A percentile compares a stretch with the other conserved stretches of the same genome.
phyloP scores from a whole-genome alignment of 2,113 vertebrate species.

The Notothenia coriiceps region DNA sequence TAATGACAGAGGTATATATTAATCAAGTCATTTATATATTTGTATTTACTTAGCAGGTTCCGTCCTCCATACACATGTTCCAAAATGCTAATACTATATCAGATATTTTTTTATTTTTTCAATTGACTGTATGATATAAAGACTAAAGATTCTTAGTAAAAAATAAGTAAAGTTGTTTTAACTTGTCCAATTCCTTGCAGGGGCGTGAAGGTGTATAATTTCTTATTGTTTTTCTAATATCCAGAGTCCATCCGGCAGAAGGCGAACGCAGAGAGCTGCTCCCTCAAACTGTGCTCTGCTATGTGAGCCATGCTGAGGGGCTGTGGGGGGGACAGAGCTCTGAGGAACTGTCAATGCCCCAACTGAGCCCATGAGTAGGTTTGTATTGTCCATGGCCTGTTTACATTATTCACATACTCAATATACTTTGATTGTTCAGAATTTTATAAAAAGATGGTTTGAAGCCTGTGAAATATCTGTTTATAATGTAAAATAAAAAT shows the following conservation, averaged over 20 bases:
- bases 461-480: neutral
- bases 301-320: constrained; percentile 82
- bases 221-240: constrained; percentile 37
- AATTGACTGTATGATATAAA: neutral
- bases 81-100: neutral
- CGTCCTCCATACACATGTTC: too few species aligned
- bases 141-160: neutral
- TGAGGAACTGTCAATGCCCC: neutral
- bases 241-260: constrained; percentile 91
- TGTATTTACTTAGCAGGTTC: too few species aligned
- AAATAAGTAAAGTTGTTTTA: neutral
- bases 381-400: neutral
- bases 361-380: neutral
- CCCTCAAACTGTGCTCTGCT: constrained; percentile 83
- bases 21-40: too few species aligned
- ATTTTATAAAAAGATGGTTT: neutral
- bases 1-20: too few species aligned
- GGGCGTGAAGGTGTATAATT: neutral
- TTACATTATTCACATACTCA: constrained; percentile 1
- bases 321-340: neutral
- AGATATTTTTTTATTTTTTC: neutral
- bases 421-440: neutral
- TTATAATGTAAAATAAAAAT: neutral
- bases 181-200: neutral
- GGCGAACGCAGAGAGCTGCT: constrained; percentile 83